Evolutionary conservation across 2,888 invertebrate genomes (phyloP).

Genomic region (Lithophane ornitopus): DNA sequence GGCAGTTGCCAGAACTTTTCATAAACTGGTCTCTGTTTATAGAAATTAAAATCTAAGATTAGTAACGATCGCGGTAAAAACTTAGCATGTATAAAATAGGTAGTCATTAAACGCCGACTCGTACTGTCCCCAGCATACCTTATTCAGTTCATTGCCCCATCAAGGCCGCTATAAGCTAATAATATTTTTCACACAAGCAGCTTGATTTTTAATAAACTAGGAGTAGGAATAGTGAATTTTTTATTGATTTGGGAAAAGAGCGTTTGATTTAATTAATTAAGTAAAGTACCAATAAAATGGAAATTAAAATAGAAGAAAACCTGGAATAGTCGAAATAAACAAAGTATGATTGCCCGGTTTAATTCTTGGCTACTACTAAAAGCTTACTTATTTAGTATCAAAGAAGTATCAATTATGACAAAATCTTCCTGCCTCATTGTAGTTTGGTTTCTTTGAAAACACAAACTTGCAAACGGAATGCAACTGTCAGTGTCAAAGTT

Average conservation of each 20-base stretch:
- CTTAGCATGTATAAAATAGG: constrained; percentile 22
- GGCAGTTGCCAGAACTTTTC: not conserved
- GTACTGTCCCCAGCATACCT: constrained; percentile 44
- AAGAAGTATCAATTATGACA: not conserved
- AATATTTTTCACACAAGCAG: constrained; percentile 44
- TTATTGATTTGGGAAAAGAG: not conserved
- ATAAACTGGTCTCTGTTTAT: not conserved
- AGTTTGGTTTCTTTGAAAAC: not conserved
- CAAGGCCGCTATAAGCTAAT: constrained; percentile 63
- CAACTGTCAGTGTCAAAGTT: constrained; percentile 26
- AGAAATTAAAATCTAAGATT: not conserved
- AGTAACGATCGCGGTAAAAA: constrained; percentile 7
- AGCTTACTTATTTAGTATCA: too few relatives aligned
- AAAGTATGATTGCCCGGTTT: too few relatives aligned
- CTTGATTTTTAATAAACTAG: constrained; percentile 6
- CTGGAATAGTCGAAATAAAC: not conserved
- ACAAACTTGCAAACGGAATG: constrained; percentile 25
- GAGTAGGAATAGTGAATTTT: constrained; percentile 11
- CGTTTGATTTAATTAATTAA: not conserved
- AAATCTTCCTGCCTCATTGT: not conserved
- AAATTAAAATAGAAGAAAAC: constrained; percentile 7
- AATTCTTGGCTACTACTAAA: not conserved
- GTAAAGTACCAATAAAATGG: not conserved
- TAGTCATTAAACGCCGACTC: constrained; percentile 16
- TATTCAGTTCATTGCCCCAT: constrained; percentile 65